phyloP scores from a whole-genome alignment of 2,797 vertebrate species.

The Diplodus puntazzo region DNA sequence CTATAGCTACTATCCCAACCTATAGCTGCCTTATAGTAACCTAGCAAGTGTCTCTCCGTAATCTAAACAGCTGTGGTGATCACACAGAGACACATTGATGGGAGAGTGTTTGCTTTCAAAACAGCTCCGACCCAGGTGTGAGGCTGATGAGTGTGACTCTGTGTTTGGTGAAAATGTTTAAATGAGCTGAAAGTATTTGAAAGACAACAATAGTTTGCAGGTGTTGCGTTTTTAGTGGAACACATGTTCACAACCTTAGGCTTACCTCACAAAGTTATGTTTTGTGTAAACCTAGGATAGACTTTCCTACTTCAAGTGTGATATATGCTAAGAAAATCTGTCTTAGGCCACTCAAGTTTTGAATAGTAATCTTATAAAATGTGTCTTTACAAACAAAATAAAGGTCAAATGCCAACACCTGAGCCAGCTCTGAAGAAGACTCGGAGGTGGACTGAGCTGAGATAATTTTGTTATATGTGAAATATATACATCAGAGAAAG shows the following conservation, averaged over 20 bases:
- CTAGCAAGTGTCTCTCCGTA: background rate
- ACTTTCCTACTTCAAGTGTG: background rate
- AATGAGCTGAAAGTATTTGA: slow-evolving; percentile 34
- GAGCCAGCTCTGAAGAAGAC: slow-evolving; percentile 2
- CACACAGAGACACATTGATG: slow-evolving; percentile 19
- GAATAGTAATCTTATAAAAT: background rate
- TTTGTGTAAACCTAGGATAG: slow-evolving; percentile 27
- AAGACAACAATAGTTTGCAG: slow-evolving; percentile 27
- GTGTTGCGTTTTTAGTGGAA: slow-evolving; percentile 29
- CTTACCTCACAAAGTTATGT: background rate
- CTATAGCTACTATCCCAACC: background rate
- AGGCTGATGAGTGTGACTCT: slow-evolving; percentile 20
- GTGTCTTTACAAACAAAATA: background rate
- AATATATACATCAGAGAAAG: background rate
- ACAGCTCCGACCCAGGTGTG: slow-evolving; percentile 36
- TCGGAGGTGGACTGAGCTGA: too few relatives aligned
- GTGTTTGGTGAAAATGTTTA: slow-evolving; percentile 35
- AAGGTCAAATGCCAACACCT: background rate
- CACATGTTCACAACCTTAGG: slow-evolving; percentile 17
- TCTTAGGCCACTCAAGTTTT: slow-evolving; percentile 1
- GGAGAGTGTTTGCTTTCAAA: slow-evolving; percentile 47
- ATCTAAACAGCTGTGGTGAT: slow-evolving; percentile 23
- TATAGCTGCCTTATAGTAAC: slow-evolving; percentile 3
- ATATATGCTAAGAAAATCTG: background rate
- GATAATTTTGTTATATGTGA: background rate